phyloP scores from a whole-genome alignment of 2,888 invertebrate species.

The Palloptera scutellata region DNA sequence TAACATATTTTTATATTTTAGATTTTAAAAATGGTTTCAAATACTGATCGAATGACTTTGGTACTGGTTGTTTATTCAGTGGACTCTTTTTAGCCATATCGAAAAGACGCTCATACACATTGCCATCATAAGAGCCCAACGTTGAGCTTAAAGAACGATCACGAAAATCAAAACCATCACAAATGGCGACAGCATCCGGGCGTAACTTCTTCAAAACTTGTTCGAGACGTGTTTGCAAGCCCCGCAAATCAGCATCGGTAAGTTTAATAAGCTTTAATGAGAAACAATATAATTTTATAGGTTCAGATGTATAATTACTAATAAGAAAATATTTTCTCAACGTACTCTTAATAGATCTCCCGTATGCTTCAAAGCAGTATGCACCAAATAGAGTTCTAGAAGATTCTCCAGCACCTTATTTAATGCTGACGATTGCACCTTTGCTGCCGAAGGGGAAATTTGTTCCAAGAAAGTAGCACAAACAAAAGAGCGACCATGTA shows the following conservation, averaged over 20 bases:
- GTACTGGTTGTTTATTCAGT: slow-evolving; percentile 82
- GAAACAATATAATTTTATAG: too few relatives aligned
- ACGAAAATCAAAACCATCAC: slow-evolving; percentile 88
- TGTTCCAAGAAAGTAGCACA: slow-evolving; percentile 74
- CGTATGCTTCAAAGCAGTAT: slow-evolving; percentile 73
- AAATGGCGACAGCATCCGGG: slow-evolving; percentile 87
- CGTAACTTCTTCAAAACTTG: slow-evolving; percentile 76
- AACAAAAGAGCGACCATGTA: slow-evolving; percentile 82
- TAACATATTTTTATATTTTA: slow-evolving; percentile 53
- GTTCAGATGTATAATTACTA: not conserved
- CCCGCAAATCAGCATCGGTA: slow-evolving; percentile 49
- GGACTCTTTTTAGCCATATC: slow-evolving; percentile 83
- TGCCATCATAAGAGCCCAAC: slow-evolving; percentile 82
- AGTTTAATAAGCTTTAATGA: slow-evolving; percentile 50
- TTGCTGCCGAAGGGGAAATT: slow-evolving; percentile 66
- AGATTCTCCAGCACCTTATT: slow-evolving; percentile 71
- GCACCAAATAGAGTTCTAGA: slow-evolving; percentile 77
- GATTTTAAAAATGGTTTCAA: slow-evolving; percentile 75
- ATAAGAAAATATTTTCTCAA: slow-evolving; percentile 29
- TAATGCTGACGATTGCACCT: slow-evolving; percentile 68
- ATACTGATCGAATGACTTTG: slow-evolving; percentile 70
- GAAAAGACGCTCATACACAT: slow-evolving; percentile 82
- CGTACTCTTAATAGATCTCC: slow-evolving; percentile 80
- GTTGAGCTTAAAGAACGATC: slow-evolving; percentile 80
- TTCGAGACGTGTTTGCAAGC: slow-evolving; percentile 75